These are phyloP conservation scores for Papilio demoleus DNA, from an alignment of 2,888 invertebrate species.

Conservation along the genomic window DNA sequence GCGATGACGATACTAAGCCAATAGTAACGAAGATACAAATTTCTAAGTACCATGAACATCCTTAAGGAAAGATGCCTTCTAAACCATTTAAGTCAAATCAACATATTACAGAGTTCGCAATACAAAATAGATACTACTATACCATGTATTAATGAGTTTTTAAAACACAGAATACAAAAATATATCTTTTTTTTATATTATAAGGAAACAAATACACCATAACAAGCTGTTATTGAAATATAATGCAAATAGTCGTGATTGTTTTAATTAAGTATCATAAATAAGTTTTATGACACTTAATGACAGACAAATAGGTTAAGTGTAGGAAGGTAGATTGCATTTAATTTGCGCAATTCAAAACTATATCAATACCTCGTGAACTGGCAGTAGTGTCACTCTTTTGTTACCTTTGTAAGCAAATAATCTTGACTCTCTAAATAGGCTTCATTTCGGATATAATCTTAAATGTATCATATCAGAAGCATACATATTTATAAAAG, in stretches of 20 bases:
- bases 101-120: too few relatives aligned
- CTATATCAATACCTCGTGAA: constrained; percentile 47
- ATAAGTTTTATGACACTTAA: constrained; percentile 25
- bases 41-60: too few relatives aligned
- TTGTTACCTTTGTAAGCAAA: constrained; percentile 46
- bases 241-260: constrained; percentile 18
- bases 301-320: constrained; percentile 37
- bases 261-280: constrained; percentile 24
- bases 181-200: neutral
- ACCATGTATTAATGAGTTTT: neutral
- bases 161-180: neutral
- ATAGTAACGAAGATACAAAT: too few relatives aligned
- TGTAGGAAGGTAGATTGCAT: constrained; percentile 42
- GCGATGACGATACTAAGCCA: too few relatives aligned
- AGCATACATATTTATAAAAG: neutral
- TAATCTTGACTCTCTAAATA: neutral
- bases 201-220: neutral
- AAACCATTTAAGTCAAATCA: too few relatives aligned
- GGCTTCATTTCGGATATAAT: too few relatives aligned
- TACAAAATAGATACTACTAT: neutral
- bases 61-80: too few relatives aligned
- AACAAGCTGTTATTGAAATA: neutral
- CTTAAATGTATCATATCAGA: neutral
- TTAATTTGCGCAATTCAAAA: constrained; percentile 47
- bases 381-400: constrained; percentile 51